Conservation (phyloP, 2,113 vertebrate species). For the Coreoperca whiteheadi region DNA sequence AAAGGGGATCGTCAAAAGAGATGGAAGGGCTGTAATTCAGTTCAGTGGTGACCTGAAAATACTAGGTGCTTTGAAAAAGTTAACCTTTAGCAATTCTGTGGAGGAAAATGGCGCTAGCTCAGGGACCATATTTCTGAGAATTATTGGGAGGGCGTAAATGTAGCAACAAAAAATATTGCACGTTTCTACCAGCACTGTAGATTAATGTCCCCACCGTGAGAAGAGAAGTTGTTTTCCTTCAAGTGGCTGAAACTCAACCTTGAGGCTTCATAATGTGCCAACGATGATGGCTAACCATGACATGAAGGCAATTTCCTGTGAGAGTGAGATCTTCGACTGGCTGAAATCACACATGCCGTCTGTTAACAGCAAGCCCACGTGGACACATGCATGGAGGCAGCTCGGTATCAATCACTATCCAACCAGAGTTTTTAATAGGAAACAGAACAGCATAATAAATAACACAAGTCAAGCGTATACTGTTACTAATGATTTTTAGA, state of each 20-base stretch:
- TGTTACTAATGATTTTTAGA: slow-evolving; percentile 80
- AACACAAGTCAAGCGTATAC: slow-evolving; percentile 75
- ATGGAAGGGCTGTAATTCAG: background rate
- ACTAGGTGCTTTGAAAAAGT: background rate
- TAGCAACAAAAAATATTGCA: slow-evolving; percentile 12
- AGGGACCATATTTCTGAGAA: slow-evolving; percentile 8
- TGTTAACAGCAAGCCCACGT: slow-evolving; percentile 27
- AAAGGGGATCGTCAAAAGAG: background rate
- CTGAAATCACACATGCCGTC: slow-evolving; percentile 45
- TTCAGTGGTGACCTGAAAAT: background rate
- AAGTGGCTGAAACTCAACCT: slow-evolving; percentile 55
- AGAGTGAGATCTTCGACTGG: slow-evolving; percentile 54
- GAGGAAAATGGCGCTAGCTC: background rate
- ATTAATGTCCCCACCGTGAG: background rate
- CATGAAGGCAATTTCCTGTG: slow-evolving; percentile 67
- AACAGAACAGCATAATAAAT: slow-evolving; percentile 78
- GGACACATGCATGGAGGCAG: slow-evolving; percentile 48
- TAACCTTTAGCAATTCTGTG: background rate
- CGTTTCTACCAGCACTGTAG: background rate
- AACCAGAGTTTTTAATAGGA: slow-evolving; percentile 75
- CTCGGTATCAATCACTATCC: slow-evolving; percentile 71
- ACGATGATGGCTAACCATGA: slow-evolving; percentile 52
- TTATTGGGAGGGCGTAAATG: slow-evolving; percentile 26
- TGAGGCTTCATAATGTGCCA: slow-evolving; percentile 56
- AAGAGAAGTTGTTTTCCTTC: slow-evolving; percentile 26